Evolutionary conservation across 2,113 vertebrate species (phyloP).

Genomic region (Hucho hucho): DNA sequence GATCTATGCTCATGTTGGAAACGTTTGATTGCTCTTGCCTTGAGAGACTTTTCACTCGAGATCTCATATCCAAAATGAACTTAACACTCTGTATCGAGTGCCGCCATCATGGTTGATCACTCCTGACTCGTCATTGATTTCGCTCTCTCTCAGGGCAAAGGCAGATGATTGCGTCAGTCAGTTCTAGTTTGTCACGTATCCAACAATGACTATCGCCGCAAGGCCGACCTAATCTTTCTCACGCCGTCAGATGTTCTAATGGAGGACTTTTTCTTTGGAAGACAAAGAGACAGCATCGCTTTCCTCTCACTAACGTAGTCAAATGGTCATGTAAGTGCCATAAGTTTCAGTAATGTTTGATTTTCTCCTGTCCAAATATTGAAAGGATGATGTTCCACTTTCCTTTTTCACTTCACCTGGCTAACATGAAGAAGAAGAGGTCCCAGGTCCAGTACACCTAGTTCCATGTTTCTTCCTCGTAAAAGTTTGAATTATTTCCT

Average conservation of each 20-base stretch:
- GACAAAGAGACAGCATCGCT: background rate
- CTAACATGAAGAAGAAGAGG: background rate
- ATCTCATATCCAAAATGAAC: background rate
- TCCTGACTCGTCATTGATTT: background rate
- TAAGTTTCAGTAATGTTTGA: background rate
- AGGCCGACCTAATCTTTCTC: background rate
- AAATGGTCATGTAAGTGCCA: background rate
- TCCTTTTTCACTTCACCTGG: background rate
- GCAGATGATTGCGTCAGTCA: background rate
- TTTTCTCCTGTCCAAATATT: background rate
- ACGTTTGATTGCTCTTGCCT: background rate
- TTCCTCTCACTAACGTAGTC: background rate
- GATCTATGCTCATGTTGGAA: background rate
- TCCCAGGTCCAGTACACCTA: background rate
- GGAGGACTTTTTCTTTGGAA: background rate
- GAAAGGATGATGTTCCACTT: background rate
- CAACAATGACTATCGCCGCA: background rate
- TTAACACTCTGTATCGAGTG: background rate
- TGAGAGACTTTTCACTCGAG: background rate
- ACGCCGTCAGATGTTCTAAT: background rate
- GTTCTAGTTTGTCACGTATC: background rate
- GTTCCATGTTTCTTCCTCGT: background rate
- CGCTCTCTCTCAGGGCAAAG: background rate
- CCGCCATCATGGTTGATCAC: background rate
- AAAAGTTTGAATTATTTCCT: conserved; percentile 1